Evolutionary conservation across 2,888 invertebrate genomes (phyloP), one percentile per base, ranked within the genome.

Genomic region (Elysia crispata): DNA sequence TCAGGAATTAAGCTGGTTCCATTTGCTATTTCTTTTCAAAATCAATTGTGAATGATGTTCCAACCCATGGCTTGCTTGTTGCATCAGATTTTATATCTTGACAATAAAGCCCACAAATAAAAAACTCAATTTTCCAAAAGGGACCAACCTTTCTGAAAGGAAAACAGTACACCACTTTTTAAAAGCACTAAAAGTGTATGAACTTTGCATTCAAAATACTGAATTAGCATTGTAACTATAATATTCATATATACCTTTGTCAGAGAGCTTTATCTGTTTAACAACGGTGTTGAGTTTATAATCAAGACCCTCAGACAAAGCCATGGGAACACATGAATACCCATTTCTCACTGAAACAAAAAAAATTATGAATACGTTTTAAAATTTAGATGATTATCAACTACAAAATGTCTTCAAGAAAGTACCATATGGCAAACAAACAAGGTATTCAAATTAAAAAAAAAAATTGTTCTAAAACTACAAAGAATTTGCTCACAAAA

Each of bases 301-400:
- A 92, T 98, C 97, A 89, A 99, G 93, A 23, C 97, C 97, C 88
- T 98, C 97, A 20, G 98, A 95, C 76, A 99, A 93, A 0, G 98
- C 97, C 84, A 98, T 96, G 0, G 99, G 97, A 41, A 99, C 97
- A 92, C 97, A 97, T 1, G 98, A 98, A 92, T 98, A 98, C 69
- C 99, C 99, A 93, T 98, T 98, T 83, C 97, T 95, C 85, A 98
- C 98, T 95, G 84, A 64, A 41, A 41, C 11, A 11, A 6, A 41
- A 41, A 6, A 41, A 41, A 41, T 6, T n/a, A 41, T 6, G 41
- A 41, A 41, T 6, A 41, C 41, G 11, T 41, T 41, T 8, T 6
- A 5, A 60, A 60, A 60, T 60, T 60, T 8, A 6, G n/a, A 60
- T 60, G 6, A 13, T 54, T 54, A 54, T 54, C 54, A 54, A 13